These are phyloP conservation scores for Rhipidura dahli DNA, from an alignment of 2,113 vertebrate species.

Conservation along the genomic window DNA sequence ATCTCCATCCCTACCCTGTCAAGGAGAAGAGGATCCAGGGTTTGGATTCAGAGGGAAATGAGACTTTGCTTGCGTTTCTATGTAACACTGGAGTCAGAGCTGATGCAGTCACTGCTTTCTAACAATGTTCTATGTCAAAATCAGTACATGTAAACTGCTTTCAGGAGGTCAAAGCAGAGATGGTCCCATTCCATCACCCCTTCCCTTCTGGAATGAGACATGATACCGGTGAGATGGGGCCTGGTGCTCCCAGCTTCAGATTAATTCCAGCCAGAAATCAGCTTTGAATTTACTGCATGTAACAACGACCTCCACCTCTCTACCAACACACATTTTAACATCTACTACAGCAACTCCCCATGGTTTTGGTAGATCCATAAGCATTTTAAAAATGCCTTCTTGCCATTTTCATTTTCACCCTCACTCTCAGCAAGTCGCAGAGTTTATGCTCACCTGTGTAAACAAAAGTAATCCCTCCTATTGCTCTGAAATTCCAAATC, in stretches of 20 bases:
- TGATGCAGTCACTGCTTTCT: not conserved
- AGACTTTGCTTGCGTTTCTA: not conserved
- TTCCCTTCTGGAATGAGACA: not conserved
- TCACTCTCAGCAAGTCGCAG: not conserved
- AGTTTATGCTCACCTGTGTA: not conserved
- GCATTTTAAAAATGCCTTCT: not conserved
- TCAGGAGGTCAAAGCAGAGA: not conserved
- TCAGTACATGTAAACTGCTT: not conserved
- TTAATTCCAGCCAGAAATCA: not conserved
- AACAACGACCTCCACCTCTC: not conserved
- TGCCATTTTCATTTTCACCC: not conserved
- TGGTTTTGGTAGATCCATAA: not conserved
- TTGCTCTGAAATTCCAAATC: not conserved
- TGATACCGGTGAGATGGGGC: rapidly evolving
- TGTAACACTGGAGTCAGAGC: rapidly evolving
- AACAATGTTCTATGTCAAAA: not conserved
- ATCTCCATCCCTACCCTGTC: not conserved
- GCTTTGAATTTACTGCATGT: not conserved
- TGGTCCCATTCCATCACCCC: not conserved
- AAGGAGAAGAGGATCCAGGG: not conserved
- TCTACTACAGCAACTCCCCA: not conserved
- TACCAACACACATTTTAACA: not conserved
- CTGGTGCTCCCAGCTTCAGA: not conserved
- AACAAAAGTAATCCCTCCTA: not conserved
- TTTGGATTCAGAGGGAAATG: not conserved